These are phyloP conservation scores for Rotaria socialis DNA, from an alignment of 2,888 invertebrate species.

Conservation along the genomic window DNA sequence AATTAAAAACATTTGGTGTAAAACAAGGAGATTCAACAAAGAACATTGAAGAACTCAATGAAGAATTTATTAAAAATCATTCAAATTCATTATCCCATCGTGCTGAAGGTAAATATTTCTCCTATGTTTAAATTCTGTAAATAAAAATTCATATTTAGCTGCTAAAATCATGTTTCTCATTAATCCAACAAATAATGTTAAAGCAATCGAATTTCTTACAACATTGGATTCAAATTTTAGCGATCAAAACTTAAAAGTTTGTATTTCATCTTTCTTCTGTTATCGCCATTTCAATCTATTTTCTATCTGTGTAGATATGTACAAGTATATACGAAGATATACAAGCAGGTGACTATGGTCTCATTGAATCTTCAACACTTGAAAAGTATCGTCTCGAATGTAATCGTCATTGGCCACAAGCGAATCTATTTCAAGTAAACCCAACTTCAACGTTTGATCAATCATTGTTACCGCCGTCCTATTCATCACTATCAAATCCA, in stretches of 20 bases:
- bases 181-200: neutral
- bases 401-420: neutral
- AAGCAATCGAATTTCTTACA: neutral
- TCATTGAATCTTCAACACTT: neutral
- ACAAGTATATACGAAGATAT: neutral
- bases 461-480: neutral
- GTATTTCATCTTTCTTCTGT: neutral
- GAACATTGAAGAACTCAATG: conserved; percentile 39
- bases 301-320: neutral
- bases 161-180: neutral
- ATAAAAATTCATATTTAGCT: neutral
- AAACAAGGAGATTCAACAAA: conserved; percentile 29
- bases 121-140: neutral
- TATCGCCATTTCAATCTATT: neutral
- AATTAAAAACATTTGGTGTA: neutral
- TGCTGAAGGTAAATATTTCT: neutral
- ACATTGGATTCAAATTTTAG: neutral
- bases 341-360: neutral
- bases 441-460: neutral
- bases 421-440: neutral
- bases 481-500: neutral
- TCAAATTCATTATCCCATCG: conserved; percentile 31
- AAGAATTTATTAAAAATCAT: conserved; percentile 37
- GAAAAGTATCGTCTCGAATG: conserved; percentile 25
- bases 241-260: conserved; percentile 25